Percentiles rank a stretch among this genome's conserved stretches.
Evolutionary conservation across 2,113 vertebrate species (phyloP).

Genomic region (Hippocampus abdominalis): DNA sequence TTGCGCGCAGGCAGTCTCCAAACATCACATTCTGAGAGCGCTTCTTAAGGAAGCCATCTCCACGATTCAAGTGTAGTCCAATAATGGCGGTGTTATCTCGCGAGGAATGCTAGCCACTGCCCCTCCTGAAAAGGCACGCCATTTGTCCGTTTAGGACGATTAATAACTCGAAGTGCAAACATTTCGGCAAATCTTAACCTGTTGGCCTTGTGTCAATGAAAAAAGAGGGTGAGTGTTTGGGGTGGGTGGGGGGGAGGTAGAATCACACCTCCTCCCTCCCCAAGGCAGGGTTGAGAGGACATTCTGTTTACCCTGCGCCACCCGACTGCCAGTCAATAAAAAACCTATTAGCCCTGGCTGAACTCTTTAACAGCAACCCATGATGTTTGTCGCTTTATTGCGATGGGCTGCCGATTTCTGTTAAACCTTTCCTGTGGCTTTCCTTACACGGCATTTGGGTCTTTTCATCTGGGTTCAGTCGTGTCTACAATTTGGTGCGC

Average conservation of each 20-base stretch:
- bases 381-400: constrained; percentile 68
- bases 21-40: constrained; percentile 56
- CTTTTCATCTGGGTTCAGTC: not conserved
- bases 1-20: constrained; percentile 38
- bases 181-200: constrained; percentile 58
- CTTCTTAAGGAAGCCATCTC: constrained; percentile 52
- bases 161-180: constrained; percentile 67
- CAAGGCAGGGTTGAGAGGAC: constrained; percentile 31
- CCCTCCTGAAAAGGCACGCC: constrained; percentile 49
- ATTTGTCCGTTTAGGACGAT: constrained; percentile 67
- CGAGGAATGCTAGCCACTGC: constrained; percentile 38
- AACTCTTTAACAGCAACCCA: constrained; percentile 68
- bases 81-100: constrained; percentile 54
- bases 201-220: constrained; percentile 47
- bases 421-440: constrained; percentile 31
- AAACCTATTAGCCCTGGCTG: constrained; percentile 63
- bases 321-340: constrained; percentile 60
- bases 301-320: constrained; percentile 56
- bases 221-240: constrained; percentile 5
- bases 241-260: constrained; percentile 29
- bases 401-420: constrained; percentile 58
- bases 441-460: not conserved
- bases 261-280: not conserved
- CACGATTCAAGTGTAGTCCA: constrained; percentile 60
- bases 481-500: not conserved